Evolutionary conservation across 2,888 invertebrate genomes (phyloP), one percentile per base, ranked within the genome.

Genomic region (Strigamia transsilvanica): DNA sequence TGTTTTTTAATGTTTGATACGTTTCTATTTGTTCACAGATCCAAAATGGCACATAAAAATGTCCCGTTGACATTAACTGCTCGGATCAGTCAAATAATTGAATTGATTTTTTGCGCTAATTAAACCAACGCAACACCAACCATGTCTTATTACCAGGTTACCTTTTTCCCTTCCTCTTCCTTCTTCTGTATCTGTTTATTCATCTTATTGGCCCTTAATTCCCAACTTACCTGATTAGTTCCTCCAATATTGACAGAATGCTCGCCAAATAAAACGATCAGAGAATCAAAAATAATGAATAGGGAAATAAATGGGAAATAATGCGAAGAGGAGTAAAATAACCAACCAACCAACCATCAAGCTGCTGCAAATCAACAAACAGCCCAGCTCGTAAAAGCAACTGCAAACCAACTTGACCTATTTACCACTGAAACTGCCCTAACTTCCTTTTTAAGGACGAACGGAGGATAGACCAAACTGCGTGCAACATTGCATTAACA

Each of bases 381-480:
- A 27, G 13, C 46, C 13, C 13, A n/a, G 46, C 46, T 46, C 46
- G n/a, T 46, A 46, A 46, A 46, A 13, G 46, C 46, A 46, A 46
- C 46, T 13, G 46, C 5, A 66, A 23, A 21, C 61, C 61, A 66
- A 66, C 61, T 66, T 66, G 61, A 66, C 61, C 61, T 66, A 66
- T 23, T 66, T 66, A 66, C 21, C 13, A 18, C 61, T 66, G 23
- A 21, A 66, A 66, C 21, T 66, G 61, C 21, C 61, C 61, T 9
- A 23, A 66, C 61, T 66, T 66, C 61, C 61, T 18, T 23, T 66
- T 66, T 66, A 66, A 66, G 61, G 61, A 23, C 61, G 23, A 66
- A 18, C 61, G 23, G 61, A 66, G 61, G 61, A 23, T 18, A 66
- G n/a, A n/a, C 4, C 51, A 18, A 51, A 18, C 6, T 51, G 51